These are phyloP conservation scores for Fratercula arctica DNA, from an alignment of 2,797 vertebrate genomes.

Conservation along the genomic window DNA sequence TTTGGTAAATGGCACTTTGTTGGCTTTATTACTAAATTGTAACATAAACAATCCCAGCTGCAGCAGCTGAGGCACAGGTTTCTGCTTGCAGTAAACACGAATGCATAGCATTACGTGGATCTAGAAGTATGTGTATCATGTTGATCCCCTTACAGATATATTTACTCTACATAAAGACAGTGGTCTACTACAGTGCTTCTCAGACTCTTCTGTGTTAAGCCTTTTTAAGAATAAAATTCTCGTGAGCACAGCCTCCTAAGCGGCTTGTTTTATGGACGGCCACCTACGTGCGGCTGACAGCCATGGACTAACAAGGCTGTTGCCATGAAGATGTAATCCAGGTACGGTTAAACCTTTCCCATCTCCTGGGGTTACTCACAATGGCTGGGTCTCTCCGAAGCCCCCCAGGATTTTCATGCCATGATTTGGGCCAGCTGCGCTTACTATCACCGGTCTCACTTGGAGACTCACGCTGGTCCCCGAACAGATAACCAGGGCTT, in stretches of 20 bases:
- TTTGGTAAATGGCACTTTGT: background rate
- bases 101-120: background rate
- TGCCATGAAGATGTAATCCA: background rate
- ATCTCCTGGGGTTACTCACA: background rate
- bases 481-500: background rate
- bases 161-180: background rate
- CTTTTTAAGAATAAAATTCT: background rate
- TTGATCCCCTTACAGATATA: background rate
- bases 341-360: background rate
- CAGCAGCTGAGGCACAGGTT: background rate
- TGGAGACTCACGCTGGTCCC: background rate
- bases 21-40: background rate
- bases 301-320: background rate
- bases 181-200: background rate
- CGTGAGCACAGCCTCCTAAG: background rate
- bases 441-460: fast-evolving
- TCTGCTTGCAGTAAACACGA: background rate
- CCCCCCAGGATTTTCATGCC: background rate
- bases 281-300: background rate
- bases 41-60: background rate
- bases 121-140: background rate
- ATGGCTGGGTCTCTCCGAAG: background rate
- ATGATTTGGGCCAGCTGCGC: fast-evolving
- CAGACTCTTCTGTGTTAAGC: background rate
- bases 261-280: background rate